A percentile compares a stretch with the other conserved stretches of the same genome.
Conservation (phyloP, 2,888 invertebrate species). For the Cloeon dipterum region DNA sequence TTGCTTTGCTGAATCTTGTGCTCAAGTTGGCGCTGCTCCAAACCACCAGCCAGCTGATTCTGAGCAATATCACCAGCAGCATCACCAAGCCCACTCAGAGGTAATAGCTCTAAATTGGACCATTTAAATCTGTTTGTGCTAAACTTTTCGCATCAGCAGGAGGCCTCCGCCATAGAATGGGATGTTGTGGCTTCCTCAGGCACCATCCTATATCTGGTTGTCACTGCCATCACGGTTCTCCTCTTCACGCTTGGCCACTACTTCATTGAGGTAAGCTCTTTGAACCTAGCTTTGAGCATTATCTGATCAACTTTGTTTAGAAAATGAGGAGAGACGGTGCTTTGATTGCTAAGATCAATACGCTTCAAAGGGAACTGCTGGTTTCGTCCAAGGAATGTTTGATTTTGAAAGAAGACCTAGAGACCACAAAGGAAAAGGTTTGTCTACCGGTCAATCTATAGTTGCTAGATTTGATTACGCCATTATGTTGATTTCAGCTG, state of each 20-base stretch:
- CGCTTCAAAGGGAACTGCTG: constrained; percentile 34
- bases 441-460: constrained; percentile 7
- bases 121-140: not conserved
- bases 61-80: not conserved
- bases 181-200: constrained; percentile 11
- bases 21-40: not conserved
- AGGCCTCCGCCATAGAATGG: not conserved
- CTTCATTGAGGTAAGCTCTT: constrained; percentile 32
- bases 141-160: not conserved
- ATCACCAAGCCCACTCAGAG: not conserved
- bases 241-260: constrained; percentile 54
- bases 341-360: constrained; percentile 41
- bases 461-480: not conserved
- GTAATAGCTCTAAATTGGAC: not conserved
- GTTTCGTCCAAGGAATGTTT: constrained; percentile 28
- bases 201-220: constrained; percentile 30
- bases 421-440: constrained; percentile 17
- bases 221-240: constrained; percentile 47
- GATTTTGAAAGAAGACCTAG: constrained; percentile 26
- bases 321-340: constrained; percentile 45
- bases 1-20: not conserved
- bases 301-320: constrained; percentile 8
- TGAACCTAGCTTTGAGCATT: not conserved
- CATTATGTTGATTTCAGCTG: constrained; percentile 1
- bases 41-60: not conserved